These are phyloP conservation scores for Lepus oiostolus DNA, from an alignment of 2,797 vertebrate species.

Conservation along the genomic window DNA sequence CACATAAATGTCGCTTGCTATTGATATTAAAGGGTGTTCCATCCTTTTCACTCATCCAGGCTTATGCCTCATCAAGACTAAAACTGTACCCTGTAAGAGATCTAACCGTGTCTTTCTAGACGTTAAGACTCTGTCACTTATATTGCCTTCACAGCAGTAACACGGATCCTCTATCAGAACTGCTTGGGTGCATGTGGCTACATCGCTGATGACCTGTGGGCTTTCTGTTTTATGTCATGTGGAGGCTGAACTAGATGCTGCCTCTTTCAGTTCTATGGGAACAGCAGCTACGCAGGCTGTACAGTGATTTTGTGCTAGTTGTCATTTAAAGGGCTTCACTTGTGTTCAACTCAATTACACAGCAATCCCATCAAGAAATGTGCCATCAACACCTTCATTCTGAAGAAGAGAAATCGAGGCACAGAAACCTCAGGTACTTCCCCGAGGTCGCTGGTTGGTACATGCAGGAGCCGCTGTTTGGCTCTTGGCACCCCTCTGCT, in stretches of 20 bases:
- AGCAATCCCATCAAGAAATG: neutral
- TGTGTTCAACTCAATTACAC: neutral
- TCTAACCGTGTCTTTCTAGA: neutral
- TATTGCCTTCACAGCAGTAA: neutral
- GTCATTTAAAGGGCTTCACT: neutral
- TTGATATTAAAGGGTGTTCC: neutral
- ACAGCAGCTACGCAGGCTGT: neutral
- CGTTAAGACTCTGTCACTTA: neutral
- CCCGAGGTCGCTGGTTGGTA: neutral
- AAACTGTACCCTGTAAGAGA: neutral
- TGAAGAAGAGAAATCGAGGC: neutral
- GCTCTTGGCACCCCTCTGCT: neutral
- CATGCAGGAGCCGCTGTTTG: neutral
- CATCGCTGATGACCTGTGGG: neutral
- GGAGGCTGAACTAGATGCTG: neutral
- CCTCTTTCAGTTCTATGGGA: fast-evolving
- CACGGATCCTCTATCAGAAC: neutral
- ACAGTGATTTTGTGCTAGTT: neutral
- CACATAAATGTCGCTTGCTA: neutral
- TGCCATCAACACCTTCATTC: neutral
- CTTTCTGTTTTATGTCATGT: neutral
- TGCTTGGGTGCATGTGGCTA: fast-evolving
- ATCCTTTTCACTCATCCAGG: neutral
- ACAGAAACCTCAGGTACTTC: neutral
- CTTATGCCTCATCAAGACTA: neutral